Percentiles rank a stretch among this genome's conserved stretches.
phyloP scores from a whole-genome alignment of 2,888 invertebrate species.

The Omphaloscelis lunosa region DNA sequence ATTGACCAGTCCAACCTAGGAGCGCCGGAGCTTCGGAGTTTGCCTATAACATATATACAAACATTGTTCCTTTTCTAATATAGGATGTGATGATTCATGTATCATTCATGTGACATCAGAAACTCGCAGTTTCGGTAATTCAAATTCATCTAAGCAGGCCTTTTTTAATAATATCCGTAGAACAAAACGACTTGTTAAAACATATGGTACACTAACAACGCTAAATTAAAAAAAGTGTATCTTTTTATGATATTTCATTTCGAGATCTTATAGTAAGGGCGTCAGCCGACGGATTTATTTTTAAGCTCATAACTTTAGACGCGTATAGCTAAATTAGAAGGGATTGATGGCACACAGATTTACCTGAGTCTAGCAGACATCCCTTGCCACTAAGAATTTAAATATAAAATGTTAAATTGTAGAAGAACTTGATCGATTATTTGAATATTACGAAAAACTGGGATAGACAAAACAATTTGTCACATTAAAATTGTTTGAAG shows the following conservation, averaged over 20 bases:
- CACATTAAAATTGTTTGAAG: background rate
- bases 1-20: no score
- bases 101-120: no score
- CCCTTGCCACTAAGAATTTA: conserved; percentile 23
- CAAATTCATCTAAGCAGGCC: background rate
- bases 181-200: background rate
- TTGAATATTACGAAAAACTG: background rate
- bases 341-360: conserved; percentile 79
- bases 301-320: conserved; percentile 80
- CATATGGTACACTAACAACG: background rate
- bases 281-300: conserved; percentile 77
- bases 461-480: no score
- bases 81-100: background rate
- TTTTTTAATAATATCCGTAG: background rate
- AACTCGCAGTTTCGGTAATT: background rate
- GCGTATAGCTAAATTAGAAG: conserved; percentile 78
- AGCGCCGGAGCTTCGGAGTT: no score
- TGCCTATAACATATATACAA: no score
- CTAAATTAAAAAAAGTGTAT: background rate
- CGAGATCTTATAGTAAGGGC: conserved; percentile 71
- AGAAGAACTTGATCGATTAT: background rate
- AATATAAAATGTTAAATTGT: background rate
- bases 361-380: conserved; percentile 66
- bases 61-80: no score
- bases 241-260: conserved; percentile 7